These are phyloP conservation scores for Corydoras sp. DNA, from an alignment of 2,113 vertebrate species.

Conservation along the genomic window DNA sequence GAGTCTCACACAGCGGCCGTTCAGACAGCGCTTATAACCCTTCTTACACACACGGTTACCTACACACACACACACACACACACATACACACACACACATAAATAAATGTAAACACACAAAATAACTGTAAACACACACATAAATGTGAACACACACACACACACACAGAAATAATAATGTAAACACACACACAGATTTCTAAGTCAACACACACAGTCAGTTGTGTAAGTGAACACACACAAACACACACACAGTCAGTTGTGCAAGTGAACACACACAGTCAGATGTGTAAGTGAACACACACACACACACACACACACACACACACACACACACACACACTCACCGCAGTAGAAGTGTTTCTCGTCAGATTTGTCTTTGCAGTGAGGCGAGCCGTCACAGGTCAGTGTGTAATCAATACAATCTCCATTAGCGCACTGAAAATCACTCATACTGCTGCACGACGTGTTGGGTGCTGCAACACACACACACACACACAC, in stretches of 20 bases:
- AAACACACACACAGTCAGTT: too few relatives aligned
- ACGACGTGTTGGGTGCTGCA: conserved; percentile 82
- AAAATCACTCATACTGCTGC: conserved; percentile 80
- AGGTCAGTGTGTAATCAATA: conserved; percentile 86
- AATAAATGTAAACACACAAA: conserved; percentile 69
- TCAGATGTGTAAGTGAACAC: too few relatives aligned
- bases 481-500: conserved; percentile 1
- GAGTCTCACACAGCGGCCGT: conserved; percentile 80
- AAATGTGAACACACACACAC: too few relatives aligned
- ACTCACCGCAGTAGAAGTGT: conserved; percentile 91
- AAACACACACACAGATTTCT: too few relatives aligned
- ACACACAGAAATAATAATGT: too few relatives aligned
- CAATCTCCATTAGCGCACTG: conserved; percentile 96
- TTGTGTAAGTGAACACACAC: too few relatives aligned
- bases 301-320: conserved; percentile 20
- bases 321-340: conserved; percentile 6
- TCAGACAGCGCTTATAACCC: conserved; percentile 84
- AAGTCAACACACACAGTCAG: too few relatives aligned
- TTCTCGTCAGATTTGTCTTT: conserved; percentile 98
- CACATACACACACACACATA: background rate
- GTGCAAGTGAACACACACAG: conserved; percentile 28
- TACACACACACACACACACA: conserved; percentile 50
- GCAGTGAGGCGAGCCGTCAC: conserved; percentile 84
- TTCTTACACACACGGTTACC: conserved; percentile 88
- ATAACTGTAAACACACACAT: conserved; percentile 69